A percentile compares a stretch with the other conserved stretches of the same genome.
Evolutionary conservation across 2,888 invertebrate genomes (phyloP).

Genomic region (Pycnomerus fuliginosus): DNA sequence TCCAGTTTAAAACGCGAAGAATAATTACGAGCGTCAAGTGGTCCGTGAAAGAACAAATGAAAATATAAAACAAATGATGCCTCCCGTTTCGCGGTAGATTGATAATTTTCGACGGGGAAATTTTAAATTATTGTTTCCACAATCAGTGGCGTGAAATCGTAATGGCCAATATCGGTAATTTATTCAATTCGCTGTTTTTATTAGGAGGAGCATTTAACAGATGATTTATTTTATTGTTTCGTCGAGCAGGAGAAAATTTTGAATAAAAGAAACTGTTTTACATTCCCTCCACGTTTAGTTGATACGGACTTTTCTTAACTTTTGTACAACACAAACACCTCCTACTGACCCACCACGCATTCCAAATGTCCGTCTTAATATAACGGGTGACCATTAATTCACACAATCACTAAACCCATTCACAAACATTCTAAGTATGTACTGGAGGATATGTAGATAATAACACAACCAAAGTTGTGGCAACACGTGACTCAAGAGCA

Average conservation of each 20-base stretch:
- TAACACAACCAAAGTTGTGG: no score
- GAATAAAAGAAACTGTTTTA: constrained; percentile 20
- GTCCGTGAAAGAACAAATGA: constrained; percentile 52
- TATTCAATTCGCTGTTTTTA: constrained; percentile 48
- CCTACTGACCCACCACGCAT: background rate
- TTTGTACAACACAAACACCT: constrained; percentile 17
- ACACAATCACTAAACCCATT: no score
- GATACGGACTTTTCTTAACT: constrained; percentile 12
- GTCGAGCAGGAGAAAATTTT: constrained; percentile 32
- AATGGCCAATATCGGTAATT: constrained; percentile 47
- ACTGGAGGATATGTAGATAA: no score
- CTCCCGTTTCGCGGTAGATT: constrained; percentile 43
- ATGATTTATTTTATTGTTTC: constrained; percentile 46
- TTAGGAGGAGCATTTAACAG: constrained; percentile 43
- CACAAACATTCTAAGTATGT: no score
- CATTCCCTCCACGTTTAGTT: constrained; percentile 15
- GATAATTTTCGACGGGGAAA: constrained; percentile 42
- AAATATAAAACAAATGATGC: constrained; percentile 53
- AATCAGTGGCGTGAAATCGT: constrained; percentile 45
- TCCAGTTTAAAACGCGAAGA: constrained; percentile 41
- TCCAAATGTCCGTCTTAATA: no score
- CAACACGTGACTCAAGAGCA: no score
- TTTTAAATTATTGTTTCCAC: constrained; percentile 44
- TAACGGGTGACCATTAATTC: no score
- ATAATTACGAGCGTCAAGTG: constrained; percentile 51